Evolutionary conservation across 2,797 vertebrate genomes (phyloP).

Genomic region (Discoglossus pictus): DNA sequence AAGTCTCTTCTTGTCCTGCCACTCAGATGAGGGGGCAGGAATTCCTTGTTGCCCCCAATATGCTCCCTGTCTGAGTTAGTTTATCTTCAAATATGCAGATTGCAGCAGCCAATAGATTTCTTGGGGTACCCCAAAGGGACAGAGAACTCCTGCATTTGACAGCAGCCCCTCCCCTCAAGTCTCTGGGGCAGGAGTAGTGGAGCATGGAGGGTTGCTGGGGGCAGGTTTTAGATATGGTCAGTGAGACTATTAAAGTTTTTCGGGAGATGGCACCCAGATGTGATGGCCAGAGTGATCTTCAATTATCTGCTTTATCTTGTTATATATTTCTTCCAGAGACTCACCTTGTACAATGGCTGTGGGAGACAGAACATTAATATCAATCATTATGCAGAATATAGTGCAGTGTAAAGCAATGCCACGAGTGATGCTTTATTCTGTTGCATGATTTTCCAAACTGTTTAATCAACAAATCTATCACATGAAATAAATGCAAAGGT

Average conservation of each 20-base stretch:
- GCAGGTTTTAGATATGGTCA: slow-evolving; percentile 49
- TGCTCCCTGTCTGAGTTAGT: slow-evolving; percentile 18
- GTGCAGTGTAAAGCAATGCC: too few relatives aligned
- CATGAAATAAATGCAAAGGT: too few relatives aligned
- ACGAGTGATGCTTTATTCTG: too few relatives aligned
- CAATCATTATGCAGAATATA: neutral
- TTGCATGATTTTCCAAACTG: too few relatives aligned
- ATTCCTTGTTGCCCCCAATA: slow-evolving; percentile 30
- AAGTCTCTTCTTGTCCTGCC: slow-evolving; percentile 32
- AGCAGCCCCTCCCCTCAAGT: slow-evolving; percentile 30
- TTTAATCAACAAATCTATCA: too few relatives aligned
- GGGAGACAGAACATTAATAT: slow-evolving; percentile 55
- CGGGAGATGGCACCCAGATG: slow-evolving; percentile 98
- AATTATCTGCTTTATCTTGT: slow-evolving; percentile 99
- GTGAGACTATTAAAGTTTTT: slow-evolving; percentile 90
- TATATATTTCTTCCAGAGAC: slow-evolving; percentile 99
- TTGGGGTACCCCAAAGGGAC: slow-evolving; percentile 18
- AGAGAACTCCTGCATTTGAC: slow-evolving; percentile 23
- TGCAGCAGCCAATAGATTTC: slow-evolving; percentile 20
- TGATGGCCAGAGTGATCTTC: slow-evolving; percentile 99
- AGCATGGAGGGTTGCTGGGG: slow-evolving; percentile 56
- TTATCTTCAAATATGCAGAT: slow-evolving; percentile 30
- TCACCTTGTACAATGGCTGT: slow-evolving; percentile 98
- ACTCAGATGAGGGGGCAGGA: neutral
- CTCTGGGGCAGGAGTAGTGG: slow-evolving; percentile 20